Percentiles rank a stretch among this genome's conserved stretches.
These are phyloP conservation scores for Athene noctua DNA, from an alignment of 2,113 vertebrate genomes.

Conservation along the genomic window DNA sequence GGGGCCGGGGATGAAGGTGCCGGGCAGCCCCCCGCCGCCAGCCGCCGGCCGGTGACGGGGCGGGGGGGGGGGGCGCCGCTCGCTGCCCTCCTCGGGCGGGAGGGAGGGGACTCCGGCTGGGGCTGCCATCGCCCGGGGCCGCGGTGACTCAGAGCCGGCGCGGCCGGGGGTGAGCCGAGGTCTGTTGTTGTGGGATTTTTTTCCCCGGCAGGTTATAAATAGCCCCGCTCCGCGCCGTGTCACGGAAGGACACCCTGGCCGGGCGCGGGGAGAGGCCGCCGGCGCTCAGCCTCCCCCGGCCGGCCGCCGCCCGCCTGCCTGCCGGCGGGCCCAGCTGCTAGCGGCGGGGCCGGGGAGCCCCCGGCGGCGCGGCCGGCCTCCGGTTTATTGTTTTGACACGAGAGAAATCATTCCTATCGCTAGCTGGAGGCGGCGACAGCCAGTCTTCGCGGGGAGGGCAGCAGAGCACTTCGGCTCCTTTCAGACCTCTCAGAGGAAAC, in stretches of 20 bases:
- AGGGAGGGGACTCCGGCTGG: neutral
- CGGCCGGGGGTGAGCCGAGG: neutral
- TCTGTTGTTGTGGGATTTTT: constrained; percentile 17
- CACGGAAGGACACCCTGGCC: constrained; percentile 37
- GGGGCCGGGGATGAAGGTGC: neutral
- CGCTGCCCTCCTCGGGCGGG: neutral
- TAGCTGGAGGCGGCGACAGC: neutral
- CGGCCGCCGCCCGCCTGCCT: neutral
- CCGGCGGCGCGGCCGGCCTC: neutral
- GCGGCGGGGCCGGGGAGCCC: neutral
- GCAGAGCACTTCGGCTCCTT: neutral
- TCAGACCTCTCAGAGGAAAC: neutral
- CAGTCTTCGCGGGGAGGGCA: neutral
- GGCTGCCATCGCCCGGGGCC: neutral
- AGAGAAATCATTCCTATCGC: too few relatives aligned
- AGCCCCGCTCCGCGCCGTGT: constrained; percentile 36
- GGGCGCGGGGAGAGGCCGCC: neutral
- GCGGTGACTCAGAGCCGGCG: constrained; percentile 20
- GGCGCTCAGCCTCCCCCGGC: neutral
- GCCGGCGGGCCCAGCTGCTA: constrained; percentile 52
- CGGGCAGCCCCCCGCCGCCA: neutral
- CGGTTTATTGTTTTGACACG: neutral
- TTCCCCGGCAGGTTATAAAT: constrained; percentile 59
- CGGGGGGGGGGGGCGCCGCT: neutral
- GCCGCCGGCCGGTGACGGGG: neutral